Base-by-base conservation (phyloP, 2,888 invertebrate genomes). In the Mongoloraphidia duomilia region DNA sequence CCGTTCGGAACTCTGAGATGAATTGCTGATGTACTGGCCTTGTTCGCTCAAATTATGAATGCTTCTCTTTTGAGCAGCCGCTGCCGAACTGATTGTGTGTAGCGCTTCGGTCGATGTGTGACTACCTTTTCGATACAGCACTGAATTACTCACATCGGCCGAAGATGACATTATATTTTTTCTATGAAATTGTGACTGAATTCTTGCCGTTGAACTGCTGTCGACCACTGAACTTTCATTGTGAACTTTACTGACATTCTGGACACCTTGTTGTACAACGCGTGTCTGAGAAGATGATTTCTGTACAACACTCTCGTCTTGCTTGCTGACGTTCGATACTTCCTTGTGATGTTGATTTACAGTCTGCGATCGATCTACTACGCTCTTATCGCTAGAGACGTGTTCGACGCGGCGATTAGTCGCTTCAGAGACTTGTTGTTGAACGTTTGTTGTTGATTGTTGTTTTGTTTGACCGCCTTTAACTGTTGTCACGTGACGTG, bases 1-100 rank as follows among this genome's bases (percentile, higher is more conserved):
- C 51, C 88, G 74, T 54, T 88, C 86, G 9, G 74, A 76, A 55
- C 79, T 80, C 51, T 80, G 78, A 1, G 77, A 73, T 2, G 79
- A 75, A 55, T 78, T 80, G 53, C 74, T 79, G 50, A 79, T 77
- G 58, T 77, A 80, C 58, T 80, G 78, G 9, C 80, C 80, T 56
- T 79, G 80, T 53, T 86, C 86, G 49, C 83, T 80, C 1, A 89
- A 70, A 61, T 88, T 88, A 26, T 80, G 79, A 51, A 88, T 83
- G 50, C 87, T 88, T 63, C 85, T 86, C 46, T 84, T 75, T 65
- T 86, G 86, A 53, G 84, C 82, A 26, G 86, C 80, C 13, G 86
- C 87, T 1, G 84, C 78, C 0, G 82, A 77, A 57, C 80, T 79
- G 9, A 79, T 82, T 0, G 81, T 78, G 60, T 85, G 84, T 6